Evolutionary conservation across 1,140 invertebrate genomes (phyloP).

Genomic region (Drosophila biarmipes): DNA sequence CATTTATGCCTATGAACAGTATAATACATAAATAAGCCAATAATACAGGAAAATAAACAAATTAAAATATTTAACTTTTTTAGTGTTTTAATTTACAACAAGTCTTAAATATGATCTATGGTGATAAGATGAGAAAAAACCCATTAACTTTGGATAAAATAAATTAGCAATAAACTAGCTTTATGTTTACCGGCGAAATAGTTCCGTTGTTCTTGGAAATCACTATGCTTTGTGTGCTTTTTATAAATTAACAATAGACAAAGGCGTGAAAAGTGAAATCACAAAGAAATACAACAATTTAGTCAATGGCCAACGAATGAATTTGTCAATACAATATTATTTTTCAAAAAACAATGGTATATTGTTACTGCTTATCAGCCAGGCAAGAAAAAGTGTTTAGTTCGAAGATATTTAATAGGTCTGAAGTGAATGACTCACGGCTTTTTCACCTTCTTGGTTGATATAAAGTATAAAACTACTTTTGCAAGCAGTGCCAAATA

Average conservation of each 20-base stretch:
- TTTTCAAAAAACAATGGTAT: constrained; percentile 10
- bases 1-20: constrained; percentile 38
- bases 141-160: too few relatives aligned
- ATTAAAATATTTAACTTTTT: neutral
- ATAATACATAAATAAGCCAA: constrained; percentile 6
- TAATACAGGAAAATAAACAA: constrained; percentile 22
- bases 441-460: too few relatives aligned
- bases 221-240: constrained; percentile 17
- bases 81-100: neutral
- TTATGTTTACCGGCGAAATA: constrained; percentile 9
- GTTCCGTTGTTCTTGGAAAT: constrained; percentile 38
- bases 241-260: constrained; percentile 15
- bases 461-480: too few relatives aligned
- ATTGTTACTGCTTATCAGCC: neutral
- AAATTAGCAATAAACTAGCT: constrained; percentile 3
- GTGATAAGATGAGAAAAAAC: too few relatives aligned
- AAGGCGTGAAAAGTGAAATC: constrained; percentile 38
- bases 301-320: constrained; percentile 6
- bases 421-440: neutral
- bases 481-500: neutral
- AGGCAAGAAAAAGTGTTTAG: constrained; percentile 18
- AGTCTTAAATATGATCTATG: too few relatives aligned
- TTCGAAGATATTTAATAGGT: neutral
- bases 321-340: constrained; percentile 12
- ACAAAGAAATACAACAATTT: constrained; percentile 27